Conservation (phyloP, 2,113 vertebrate species). For the Silurus asotus region DNA sequence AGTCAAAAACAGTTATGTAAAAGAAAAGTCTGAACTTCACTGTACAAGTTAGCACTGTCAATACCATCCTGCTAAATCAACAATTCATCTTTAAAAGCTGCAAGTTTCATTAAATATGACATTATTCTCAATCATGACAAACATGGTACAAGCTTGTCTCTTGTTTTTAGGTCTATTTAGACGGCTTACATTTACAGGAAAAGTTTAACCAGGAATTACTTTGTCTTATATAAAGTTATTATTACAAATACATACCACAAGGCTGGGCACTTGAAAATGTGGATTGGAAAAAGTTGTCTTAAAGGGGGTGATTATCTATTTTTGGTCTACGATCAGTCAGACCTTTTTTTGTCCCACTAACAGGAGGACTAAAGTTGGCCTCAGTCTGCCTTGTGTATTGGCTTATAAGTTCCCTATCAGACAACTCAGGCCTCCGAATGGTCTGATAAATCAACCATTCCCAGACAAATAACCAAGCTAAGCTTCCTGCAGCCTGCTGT, state of each 20-base stretch:
- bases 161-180: neutral
- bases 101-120: neutral
- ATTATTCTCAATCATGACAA: neutral
- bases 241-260: slow-evolving; percentile 64
- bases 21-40: no score
- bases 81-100: neutral
- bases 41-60: no score
- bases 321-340: slow-evolving; percentile 68
- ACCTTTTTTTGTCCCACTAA: slow-evolving; percentile 68
- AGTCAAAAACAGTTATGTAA: no score
- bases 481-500: slow-evolving; percentile 20
- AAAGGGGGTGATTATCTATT: slow-evolving; percentile 73
- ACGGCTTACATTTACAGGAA: neutral
- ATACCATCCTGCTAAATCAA: neutral
- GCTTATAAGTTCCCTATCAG: slow-evolving; percentile 48
- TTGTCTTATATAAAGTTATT: slow-evolving; percentile 58
- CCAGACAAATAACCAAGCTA: slow-evolving; percentile 55
- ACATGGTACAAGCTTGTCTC: neutral
- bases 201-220: slow-evolving; percentile 17
- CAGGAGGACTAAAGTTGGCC: slow-evolving; percentile 50
- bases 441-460: slow-evolving; percentile 42
- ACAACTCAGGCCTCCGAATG: slow-evolving; percentile 37
- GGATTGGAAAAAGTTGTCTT: slow-evolving; percentile 76
- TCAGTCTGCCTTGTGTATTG: slow-evolving; percentile 59
- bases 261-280: slow-evolving; percentile 66